Evolutionary conservation across 2,113 vertebrate genomes (phyloP), one percentile per base, ranked within the genome.

Genomic region (Anser brachyrhynchus): DNA sequence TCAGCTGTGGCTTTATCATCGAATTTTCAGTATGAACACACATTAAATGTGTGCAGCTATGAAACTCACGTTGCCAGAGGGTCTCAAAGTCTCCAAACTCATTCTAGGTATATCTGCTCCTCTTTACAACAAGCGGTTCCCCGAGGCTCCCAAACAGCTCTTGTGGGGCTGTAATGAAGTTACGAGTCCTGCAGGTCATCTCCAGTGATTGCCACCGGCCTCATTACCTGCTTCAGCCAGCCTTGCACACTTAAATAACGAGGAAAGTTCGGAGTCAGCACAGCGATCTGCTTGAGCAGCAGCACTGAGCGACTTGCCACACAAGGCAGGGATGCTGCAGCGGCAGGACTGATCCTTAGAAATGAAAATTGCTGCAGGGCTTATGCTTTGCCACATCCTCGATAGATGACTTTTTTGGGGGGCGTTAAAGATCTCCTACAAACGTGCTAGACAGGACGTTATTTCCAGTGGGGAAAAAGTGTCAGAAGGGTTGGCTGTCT

Each of bases 221-320:
- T 52, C 13, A 1, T 15, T 11, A 10, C 7, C 62, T 12, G 15
- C 44, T 18, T 23, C 46, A 71, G 37, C 33, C 33, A 71, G 37
- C 46, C 49, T 49, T 2, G 0, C 58, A 57, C 2, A 3, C 58
- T 19, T 21, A 29, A 46, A 29, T n/a, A n/a, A n/a, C 6, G 1
- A 9, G 0, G 44, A 9, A 16, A 11, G 54, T 14, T 15, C 49
- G 7, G 62, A 19, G 35, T 52, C 7, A 29, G 72, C 3, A 2
- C 41, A 20, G 57, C 1, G 39, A 46, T 11, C 21, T 7, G 39
- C 1, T 10, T 3, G 9, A 58, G 22, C 6, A 3, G 28, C 2
- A 13, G 70, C 70, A 16, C 33, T 8, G 6, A 46, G 41, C 8
- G 6, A 8, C 10, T 13, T 29, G 29, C 52, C 23, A 2, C 1